Percentiles rank a stretch among this genome's conserved stretches.
Conservation (phyloP, 2,888 invertebrate genomes). For the Selenia dentaria region DNA sequence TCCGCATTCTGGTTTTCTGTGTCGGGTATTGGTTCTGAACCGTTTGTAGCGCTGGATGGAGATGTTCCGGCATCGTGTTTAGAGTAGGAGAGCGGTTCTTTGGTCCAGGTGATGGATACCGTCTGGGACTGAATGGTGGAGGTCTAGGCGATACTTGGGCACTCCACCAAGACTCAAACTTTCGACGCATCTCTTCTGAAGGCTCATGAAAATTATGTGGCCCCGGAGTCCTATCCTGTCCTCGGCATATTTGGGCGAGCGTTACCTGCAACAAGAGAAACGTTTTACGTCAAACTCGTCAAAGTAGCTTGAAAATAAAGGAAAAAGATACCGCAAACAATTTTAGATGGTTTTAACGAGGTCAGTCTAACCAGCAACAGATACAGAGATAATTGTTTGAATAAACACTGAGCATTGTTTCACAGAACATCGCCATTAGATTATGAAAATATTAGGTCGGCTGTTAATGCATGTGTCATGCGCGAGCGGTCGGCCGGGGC, state of each 20-base stretch:
- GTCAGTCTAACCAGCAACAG: constrained; percentile 80
- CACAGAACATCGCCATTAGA: constrained; percentile 84
- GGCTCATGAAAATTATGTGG: constrained; percentile 88
- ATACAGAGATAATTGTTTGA: constrained; percentile 77
- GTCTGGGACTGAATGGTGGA: constrained; percentile 76
- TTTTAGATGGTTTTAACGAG: constrained; percentile 80
- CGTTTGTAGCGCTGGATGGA: constrained; percentile 91
- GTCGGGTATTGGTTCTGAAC: constrained; percentile 91
- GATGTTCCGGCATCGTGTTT: constrained; percentile 78
- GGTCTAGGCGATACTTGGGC: constrained; percentile 88
- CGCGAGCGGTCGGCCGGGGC: constrained; percentile 60
- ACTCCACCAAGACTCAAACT: constrained; percentile 97
- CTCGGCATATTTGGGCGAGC: constrained; percentile 93
- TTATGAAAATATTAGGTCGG: constrained; percentile 84
- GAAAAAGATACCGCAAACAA: constrained; percentile 67
- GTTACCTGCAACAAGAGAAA: constrained; percentile 86
- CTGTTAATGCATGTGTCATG: constrained; percentile 84
- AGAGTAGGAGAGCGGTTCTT: constrained; percentile 79
- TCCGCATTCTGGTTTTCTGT: constrained; percentile 97
- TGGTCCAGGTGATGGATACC: constrained; percentile 77
- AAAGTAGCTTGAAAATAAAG: constrained; percentile 51
- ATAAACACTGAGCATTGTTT: constrained; percentile 79
- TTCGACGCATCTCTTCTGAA: constrained; percentile 92
- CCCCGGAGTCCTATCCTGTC: constrained; percentile 87
- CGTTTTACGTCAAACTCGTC: constrained; percentile 46